phyloP scores from a whole-genome alignment of 2,888 invertebrate genomes.

The Ectobius pallidus region DNA sequence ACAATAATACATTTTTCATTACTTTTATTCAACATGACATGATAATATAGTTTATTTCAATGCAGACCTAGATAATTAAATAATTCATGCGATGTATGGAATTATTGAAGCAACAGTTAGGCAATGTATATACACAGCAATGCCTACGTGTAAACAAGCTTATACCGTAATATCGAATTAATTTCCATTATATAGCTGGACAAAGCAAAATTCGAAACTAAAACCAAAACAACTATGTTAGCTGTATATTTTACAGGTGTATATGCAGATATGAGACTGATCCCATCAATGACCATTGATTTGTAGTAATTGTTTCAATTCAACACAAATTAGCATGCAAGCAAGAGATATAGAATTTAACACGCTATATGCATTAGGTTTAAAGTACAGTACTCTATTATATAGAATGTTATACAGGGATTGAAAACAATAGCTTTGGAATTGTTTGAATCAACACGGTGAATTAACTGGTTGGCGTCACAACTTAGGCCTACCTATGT shows the following conservation, averaged over 20 bases:
- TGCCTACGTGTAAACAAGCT: neutral
- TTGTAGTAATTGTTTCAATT: slow-evolving; percentile 1
- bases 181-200: neutral
- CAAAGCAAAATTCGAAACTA: neutral
- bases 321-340: neutral
- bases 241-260: neutral
- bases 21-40: too few relatives aligned
- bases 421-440: neutral
- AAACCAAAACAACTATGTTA: neutral
- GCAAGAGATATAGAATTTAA: neutral
- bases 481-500: too few relatives aligned
- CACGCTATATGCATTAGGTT: neutral
- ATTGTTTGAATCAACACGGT: neutral
- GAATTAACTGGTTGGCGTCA: too few relatives aligned
- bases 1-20: too few relatives aligned
- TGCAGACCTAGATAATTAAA: too few relatives aligned
- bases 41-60: too few relatives aligned
- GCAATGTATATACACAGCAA: neutral
- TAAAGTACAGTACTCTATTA: neutral
- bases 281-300: neutral
- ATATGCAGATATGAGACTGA: neutral
- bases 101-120: neutral
- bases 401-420: neutral
- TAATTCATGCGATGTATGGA: too few relatives aligned
- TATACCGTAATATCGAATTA: neutral